phyloP scores from a whole-genome alignment of 2,113 vertebrate genomes.

The Eublepharis macularius region DNA sequence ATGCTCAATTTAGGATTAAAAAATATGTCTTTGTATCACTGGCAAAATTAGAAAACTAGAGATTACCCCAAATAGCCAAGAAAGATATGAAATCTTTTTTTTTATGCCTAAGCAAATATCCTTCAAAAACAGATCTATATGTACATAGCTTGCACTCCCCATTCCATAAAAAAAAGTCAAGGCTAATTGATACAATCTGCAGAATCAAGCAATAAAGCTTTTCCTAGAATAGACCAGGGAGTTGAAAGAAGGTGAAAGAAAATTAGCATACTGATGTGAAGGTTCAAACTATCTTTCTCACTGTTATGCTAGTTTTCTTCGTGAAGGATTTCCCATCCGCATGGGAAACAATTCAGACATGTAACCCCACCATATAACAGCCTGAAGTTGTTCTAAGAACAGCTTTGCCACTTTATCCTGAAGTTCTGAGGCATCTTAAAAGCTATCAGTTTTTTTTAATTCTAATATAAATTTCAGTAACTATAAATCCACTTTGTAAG shows the following conservation, averaged over 20 bases:
- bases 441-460: too few relatives aligned
- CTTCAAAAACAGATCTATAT: not conserved
- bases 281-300: not conserved
- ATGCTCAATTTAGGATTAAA: slow-evolving; percentile 59
- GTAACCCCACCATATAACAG: not conserved
- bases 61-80: slow-evolving; percentile 61
- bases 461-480: too few relatives aligned
- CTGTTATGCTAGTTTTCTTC: not conserved
- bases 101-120: slow-evolving; percentile 19
- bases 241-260: not conserved
- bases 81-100: slow-evolving; percentile 34
- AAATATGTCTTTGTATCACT: slow-evolving; percentile 58
- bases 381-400: not conserved
- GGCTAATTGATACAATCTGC: not conserved
- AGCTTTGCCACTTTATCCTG: not conserved
- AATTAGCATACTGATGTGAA: not conserved
- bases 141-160: not conserved
- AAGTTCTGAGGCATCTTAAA: too few relatives aligned
- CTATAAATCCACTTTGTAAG: too few relatives aligned
- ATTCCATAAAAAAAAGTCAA: not conserved
- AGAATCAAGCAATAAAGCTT: not conserved
- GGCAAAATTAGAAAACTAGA: slow-evolving; percentile 68
- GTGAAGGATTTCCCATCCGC: not conserved
- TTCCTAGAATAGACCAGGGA: not conserved
- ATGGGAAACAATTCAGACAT: not conserved